phyloP scores from a whole-genome alignment of 2,888 invertebrate genomes.

The Flexamia atlantica region DNA sequence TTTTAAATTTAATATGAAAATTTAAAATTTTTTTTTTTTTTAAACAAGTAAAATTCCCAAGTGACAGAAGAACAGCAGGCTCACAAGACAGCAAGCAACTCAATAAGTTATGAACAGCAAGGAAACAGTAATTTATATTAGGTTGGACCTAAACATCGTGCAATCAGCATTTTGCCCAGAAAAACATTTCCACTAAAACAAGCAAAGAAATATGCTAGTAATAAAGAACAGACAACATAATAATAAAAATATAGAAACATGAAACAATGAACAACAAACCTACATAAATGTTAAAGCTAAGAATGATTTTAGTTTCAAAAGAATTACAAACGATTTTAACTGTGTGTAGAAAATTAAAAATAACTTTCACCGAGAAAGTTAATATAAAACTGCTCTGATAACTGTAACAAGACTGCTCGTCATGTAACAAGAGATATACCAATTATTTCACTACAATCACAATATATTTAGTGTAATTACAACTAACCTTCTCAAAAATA shows the following conservation, averaged over 20 bases:
- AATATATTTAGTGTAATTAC: too few relatives aligned
- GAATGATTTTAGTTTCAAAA: conserved; percentile 15
- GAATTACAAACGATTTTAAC: too few relatives aligned
- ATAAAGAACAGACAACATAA: conserved; percentile 35
- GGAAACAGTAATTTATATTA: neutral
- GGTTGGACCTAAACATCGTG: conserved; percentile 15
- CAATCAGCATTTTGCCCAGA: conserved; percentile 13
- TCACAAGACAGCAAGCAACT: conserved; percentile 40
- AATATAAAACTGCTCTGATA: too few relatives aligned
- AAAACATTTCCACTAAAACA: conserved; percentile 39
- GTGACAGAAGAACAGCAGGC: conserved; percentile 4
- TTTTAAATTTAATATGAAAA: too few relatives aligned
- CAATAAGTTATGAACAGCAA: conserved; percentile 6
- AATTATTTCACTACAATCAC: too few relatives aligned
- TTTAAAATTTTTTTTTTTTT: neutral
- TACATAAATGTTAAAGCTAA: conserved; percentile 24
- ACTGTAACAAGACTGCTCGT: too few relatives aligned
- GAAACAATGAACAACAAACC: conserved; percentile 22
- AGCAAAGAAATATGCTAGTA: neutral
- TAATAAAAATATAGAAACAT: conserved; percentile 31
- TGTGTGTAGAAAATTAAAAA: too few relatives aligned
- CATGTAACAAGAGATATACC: too few relatives aligned
- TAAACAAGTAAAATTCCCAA: neutral
- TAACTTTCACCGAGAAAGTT: too few relatives aligned
- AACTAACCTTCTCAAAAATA: too few relatives aligned